Base-by-base conservation (phyloP, 2,888 invertebrate genomes). In the Leucophora obtusa region DNA sequence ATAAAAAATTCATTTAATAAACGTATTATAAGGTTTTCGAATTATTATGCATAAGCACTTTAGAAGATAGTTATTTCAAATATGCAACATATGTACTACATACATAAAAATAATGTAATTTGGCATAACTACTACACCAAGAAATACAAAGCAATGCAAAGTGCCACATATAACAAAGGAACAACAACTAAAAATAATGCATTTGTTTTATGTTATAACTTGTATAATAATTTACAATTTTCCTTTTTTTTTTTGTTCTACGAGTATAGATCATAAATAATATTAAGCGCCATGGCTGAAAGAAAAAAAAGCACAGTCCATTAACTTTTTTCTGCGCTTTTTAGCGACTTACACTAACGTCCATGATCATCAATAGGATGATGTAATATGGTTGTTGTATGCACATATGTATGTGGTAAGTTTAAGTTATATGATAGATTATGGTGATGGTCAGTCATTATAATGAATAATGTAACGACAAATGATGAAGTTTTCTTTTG, bases 231-330 rank as follows among this genome's bases (percentile, higher is more conserved):
- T 47, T 14, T 47, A 18, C 24, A 58, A 33, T 58, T 14, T 24
- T 51, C n/a, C 35, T 51, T n/a, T 66, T 47, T 33, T 62, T 62
- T 53, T 21, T 82, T n/a, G n/a, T n/a, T n/a, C n/a, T n/a, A n/a
- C n/a, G n/a, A n/a, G n/a, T 85, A 87, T 86, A 85, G 87, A 86
- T 86, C 88, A 87, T 89, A 88, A 89, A 89, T 88, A 87, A 87
- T 87, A 86, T 87, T 89, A 89, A 89, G 89, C 89, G 89, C 89
- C 89, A 89, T 85, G 87, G 88, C 87, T 89, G 87, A 89, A 86
- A 86, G 87, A 87, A 87, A 88, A 89, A 88, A 89, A 89, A 89
- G 89, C 86, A 87, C 89, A 87, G 87, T 87, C 89, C 88, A 89
- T 89, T 89, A 89, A 89, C 85, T 89, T 88, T 87, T 85, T 15